Evolutionary conservation across 1,140 invertebrate genomes (phyloP).

Genomic region (Leptestheria dahalacensis): DNA sequence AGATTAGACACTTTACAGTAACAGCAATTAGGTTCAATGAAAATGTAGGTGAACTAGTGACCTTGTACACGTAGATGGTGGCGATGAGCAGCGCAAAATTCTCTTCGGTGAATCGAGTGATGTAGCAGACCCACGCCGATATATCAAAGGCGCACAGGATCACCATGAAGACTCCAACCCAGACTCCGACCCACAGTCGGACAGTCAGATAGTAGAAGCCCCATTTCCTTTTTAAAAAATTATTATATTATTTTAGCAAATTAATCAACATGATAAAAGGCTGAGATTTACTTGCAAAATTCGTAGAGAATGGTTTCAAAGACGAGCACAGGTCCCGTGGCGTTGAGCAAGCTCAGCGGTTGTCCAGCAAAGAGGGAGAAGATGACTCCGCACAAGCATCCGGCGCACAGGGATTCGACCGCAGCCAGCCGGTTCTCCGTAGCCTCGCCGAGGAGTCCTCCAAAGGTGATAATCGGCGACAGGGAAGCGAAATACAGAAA

Average conservation of each 20-base stretch:
- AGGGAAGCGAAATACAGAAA: conserved; percentile 95
- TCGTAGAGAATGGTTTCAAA: conserved; percentile 95
- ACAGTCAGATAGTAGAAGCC: conserved; percentile 86
- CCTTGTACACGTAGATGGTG: conserved; percentile 97
- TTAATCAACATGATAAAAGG: conserved; percentile 24
- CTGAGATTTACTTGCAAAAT: conserved; percentile 61
- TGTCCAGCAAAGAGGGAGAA: conserved; percentile 97
- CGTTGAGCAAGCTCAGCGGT: conserved; percentile 91
- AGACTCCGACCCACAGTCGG: conserved; percentile 87
- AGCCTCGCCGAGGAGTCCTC: conserved; percentile 82
- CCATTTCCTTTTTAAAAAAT: conserved; percentile 33
- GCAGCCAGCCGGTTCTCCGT: conserved; percentile 95
- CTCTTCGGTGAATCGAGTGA: conserved; percentile 97
- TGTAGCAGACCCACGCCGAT: conserved; percentile 94
- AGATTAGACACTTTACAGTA: too few species aligned
- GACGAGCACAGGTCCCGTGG: conserved; percentile 93
- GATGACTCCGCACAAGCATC: conserved; percentile 84
- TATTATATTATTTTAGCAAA: conserved; percentile 14
- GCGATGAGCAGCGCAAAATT: conserved; percentile 97
- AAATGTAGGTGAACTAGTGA: conserved; percentile 28
- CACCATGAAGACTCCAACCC: conserved; percentile 74
- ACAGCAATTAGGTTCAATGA: too few species aligned
- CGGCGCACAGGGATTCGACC: conserved; percentile 91
- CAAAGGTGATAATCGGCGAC: conserved; percentile 94
- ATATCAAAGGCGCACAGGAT: conserved; percentile 88